Conservation (phyloP, 2,113 vertebrate genomes). For the Tachysurus fulvidraco region DNA sequence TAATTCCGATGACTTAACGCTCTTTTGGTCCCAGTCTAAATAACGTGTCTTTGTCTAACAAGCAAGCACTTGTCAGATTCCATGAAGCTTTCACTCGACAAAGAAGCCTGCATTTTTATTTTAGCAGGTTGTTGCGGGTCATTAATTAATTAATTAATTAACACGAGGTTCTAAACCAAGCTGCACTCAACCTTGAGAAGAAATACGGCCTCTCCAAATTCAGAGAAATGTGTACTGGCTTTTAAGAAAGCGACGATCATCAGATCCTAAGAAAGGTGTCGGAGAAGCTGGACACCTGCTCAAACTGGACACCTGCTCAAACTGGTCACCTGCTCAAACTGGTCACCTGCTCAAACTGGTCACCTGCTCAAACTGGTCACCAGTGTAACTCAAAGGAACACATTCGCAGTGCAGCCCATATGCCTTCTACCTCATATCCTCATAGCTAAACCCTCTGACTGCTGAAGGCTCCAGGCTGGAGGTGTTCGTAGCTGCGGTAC, state of each 20-base stretch:
- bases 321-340: too few species aligned
- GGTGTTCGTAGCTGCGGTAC: not conserved
- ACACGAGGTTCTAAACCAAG: not conserved
- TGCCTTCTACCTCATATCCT: not conserved
- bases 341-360: too few species aligned
- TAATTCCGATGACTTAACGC: not conserved
- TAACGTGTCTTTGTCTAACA: not conserved
- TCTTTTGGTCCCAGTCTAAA: not conserved
- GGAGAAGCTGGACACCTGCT: not conserved
- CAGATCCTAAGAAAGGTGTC: not conserved
- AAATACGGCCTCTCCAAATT: not conserved
- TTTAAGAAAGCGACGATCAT: not conserved
- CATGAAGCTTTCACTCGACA: not conserved
- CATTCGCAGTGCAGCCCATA: not conserved
- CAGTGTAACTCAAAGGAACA: not conserved
- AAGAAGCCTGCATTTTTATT: not conserved
- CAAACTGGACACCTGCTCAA: too few species aligned
- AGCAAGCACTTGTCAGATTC: not conserved
- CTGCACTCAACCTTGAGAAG: not conserved
- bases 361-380: too few species aligned
- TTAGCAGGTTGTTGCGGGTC: too few species aligned
- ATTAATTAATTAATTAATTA: too few species aligned
- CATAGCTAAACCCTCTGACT: not conserved
- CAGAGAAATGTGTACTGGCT: not conserved
- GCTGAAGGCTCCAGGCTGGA: not conserved